These are phyloP conservation scores for Kryptopterus vitreolus DNA, from an alignment of 2,797 vertebrate species.

Conservation along the genomic window DNA sequence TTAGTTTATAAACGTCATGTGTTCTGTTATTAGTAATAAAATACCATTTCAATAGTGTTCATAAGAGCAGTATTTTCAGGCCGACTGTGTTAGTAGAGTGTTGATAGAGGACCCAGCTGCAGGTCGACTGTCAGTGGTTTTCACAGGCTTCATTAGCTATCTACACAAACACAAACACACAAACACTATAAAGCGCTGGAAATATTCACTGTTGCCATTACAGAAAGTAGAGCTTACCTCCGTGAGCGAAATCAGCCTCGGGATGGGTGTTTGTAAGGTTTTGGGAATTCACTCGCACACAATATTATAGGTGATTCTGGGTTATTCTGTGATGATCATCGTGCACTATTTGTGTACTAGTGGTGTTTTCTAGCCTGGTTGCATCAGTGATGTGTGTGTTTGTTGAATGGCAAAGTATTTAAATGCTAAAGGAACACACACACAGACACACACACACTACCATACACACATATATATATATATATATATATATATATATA, in stretches of 20 bases:
- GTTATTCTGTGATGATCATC: conserved; percentile 56
- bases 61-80: background rate
- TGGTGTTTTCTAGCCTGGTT: conserved; percentile 67
- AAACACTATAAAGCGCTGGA: conserved; percentile 22
- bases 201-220: conserved; percentile 49
- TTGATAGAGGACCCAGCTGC: conserved; percentile 44
- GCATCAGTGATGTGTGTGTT: conserved; percentile 52
- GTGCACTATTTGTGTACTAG: conserved; percentile 68
- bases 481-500: too few relatives aligned
- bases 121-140: conserved; percentile 28
- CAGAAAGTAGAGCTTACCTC: conserved; percentile 58
- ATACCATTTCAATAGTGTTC: background rate
- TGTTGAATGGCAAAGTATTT: too few relatives aligned
- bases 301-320: too few relatives aligned
- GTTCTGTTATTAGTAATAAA: background rate
- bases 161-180: conserved; percentile 8
- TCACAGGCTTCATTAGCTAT: conserved; percentile 39
- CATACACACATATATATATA: too few relatives aligned
- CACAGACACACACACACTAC: too few relatives aligned
- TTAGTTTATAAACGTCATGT: background rate
- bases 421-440: too few relatives aligned
- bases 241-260: too few relatives aligned
- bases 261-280: too few relatives aligned
- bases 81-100: conserved; percentile 26
- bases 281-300: too few relatives aligned